Base-by-base conservation (phyloP, 2,797 vertebrate species). In the Pseudocheirus occidentalis region DNA sequence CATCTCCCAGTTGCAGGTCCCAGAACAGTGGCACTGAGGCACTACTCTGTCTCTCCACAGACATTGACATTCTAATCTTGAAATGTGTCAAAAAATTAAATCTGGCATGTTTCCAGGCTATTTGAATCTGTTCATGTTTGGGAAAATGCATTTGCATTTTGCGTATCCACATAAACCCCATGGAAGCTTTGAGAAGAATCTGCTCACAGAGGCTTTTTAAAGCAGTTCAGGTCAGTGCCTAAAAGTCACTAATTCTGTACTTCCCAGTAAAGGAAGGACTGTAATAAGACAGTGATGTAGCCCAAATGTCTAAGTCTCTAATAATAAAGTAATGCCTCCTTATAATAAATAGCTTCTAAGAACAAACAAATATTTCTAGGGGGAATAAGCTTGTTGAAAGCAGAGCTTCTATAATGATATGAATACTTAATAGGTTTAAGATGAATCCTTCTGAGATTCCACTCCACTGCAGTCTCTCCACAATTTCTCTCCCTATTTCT, bases 71-170 rank as follows among this genome's bases (percentile, higher is more conserved):
- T 97, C 95, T 97, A 94, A 98, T 97, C 95, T 95, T 95, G 93
- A 98, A 93, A 92, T 89, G 52, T 55, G 93, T 95, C 91, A 95
- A 90, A 87, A 73, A 98, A 97, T 96, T 91, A 96, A 96, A 97
- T 6, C 3, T 96, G 96, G 58, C 28, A 87, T 94, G 93, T 94
- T 93, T 97, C 94, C 97, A 96, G 12, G 52, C 96, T 94, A 95
- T 95, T 96, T 96, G 92, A 96, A 58, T 95, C 28, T 87, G 55
- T 96, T 94, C 91, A 90, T 87, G 87, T 52, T 94, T 94, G 56
- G 46, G 95, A 97, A 97, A 46, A 50, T 11, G 87, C 5, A 95
- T 53, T 58, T 66, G 1, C 34, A 66, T 87, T 94, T 91, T 73
- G 27, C 90, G 87, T 16, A 89, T 95, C 81, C 66, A 89, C 16